phyloP scores from a whole-genome alignment of 2,113 vertebrate genomes.

The Callaeas wilsoni region DNA sequence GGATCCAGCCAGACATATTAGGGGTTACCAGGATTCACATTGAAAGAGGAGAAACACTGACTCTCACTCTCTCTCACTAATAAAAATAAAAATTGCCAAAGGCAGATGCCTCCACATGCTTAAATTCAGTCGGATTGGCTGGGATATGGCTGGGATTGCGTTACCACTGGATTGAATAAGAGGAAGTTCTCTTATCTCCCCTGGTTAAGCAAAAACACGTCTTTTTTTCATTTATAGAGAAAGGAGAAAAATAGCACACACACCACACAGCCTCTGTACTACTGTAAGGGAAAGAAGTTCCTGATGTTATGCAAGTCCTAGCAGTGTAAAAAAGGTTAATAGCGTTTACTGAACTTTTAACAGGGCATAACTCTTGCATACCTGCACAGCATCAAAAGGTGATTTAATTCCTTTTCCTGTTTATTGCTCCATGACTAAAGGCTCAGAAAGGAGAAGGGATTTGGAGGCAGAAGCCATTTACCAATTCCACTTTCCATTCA shows the following conservation, averaged over 20 bases:
- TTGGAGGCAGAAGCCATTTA: neutral
- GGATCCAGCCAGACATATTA: slow-evolving; percentile 64
- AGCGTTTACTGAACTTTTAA: neutral
- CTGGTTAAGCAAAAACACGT: neutral
- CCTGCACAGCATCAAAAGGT: neutral
- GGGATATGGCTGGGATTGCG: neutral
- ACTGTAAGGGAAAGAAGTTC: neutral
- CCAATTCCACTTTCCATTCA: neutral
- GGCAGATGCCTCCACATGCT: neutral
- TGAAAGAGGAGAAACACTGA: slow-evolving; percentile 39
- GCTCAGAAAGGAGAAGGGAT: neutral
- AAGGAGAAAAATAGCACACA: neutral
- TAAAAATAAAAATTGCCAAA: slow-evolving; percentile 57
- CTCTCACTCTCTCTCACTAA: neutral
- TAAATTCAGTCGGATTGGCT: neutral
- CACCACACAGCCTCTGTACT: neutral
- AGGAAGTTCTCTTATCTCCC: slow-evolving; percentile 34
- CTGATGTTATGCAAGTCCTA: neutral
- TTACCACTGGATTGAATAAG: neutral
- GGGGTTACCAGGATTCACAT: slow-evolving; percentile 64
- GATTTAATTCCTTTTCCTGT: neutral
- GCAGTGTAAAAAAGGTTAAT: neutral
- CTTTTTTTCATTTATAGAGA: neutral
- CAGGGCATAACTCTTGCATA: neutral
- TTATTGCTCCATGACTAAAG: neutral